Conservation (phyloP, 2,888 invertebrate species). For the Chrysolina haemoptera region DNA sequence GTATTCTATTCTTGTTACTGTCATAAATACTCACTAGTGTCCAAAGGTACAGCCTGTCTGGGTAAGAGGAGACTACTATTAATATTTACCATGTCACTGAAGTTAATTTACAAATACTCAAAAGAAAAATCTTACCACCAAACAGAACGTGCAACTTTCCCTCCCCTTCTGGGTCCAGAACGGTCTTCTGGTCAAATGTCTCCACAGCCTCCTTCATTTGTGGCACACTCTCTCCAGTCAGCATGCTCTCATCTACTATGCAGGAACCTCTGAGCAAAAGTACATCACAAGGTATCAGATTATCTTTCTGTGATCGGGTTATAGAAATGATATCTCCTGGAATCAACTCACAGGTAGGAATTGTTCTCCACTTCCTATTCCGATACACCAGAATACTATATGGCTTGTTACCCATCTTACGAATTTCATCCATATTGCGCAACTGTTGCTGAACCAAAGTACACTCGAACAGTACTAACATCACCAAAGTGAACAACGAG, state of each 20-base stretch:
- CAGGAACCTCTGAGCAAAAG: slow-evolving; percentile 94
- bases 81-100: too few relatives aligned
- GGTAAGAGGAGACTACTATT: too few relatives aligned
- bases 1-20: too few relatives aligned
- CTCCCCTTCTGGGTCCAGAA: slow-evolving; percentile 87
- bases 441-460: slow-evolving; percentile 98
- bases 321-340: slow-evolving; percentile 98
- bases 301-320: slow-evolving; percentile 89
- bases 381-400: slow-evolving; percentile 93
- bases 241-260: slow-evolving; percentile 99
- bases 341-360: slow-evolving; percentile 89
- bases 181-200: slow-evolving; percentile 75
- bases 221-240: slow-evolving; percentile 98
- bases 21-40: too few relatives aligned
- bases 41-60: too few relatives aligned
- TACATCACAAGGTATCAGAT: slow-evolving; percentile 96
- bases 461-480: slow-evolving; percentile 97
- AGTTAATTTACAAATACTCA: background rate
- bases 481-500: slow-evolving; percentile 94
- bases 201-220: slow-evolving; percentile 99
- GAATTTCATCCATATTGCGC: slow-evolving; percentile 97
- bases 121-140: slow-evolving; percentile 66
- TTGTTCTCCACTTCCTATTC: slow-evolving; percentile 89
- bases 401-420: slow-evolving; percentile 99
- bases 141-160: slow-evolving; percentile 94